phyloP scores from a whole-genome alignment of 1,140 invertebrate species.

The Zophobas morio region DNA sequence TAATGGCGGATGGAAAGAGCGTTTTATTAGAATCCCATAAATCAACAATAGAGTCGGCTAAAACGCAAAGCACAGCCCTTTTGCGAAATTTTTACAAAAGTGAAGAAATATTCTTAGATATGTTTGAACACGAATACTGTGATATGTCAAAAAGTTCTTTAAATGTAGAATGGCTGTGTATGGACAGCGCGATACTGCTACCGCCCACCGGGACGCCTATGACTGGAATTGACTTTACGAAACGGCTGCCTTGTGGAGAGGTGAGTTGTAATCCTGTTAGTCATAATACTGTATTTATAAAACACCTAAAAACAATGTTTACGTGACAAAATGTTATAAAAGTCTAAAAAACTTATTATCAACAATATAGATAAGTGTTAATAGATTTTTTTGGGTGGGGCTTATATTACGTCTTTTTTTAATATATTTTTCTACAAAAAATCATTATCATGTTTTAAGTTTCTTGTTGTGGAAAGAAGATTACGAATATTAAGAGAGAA shows the following conservation, averaged over 20 bases:
- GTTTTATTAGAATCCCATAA: slow-evolving; percentile 77
- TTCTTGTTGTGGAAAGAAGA: too few species aligned
- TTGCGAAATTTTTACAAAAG: slow-evolving; percentile 96
- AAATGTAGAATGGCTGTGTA: slow-evolving; percentile 94
- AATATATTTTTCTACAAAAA: too few species aligned
- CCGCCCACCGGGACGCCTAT: slow-evolving; percentile 97
- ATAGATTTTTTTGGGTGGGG: too few species aligned
- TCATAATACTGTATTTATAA: too few species aligned
- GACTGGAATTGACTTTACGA: slow-evolving; percentile 95
- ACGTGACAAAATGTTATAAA: too few species aligned
- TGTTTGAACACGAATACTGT: slow-evolving; percentile 98
- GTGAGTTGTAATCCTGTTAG: slow-evolving; percentile 67
- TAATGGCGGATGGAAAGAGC: slow-evolving; percentile 69
- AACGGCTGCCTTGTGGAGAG: slow-evolving; percentile 96
- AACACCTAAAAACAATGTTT: too few species aligned
- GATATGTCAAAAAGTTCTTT: slow-evolving; percentile 90
- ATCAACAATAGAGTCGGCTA: slow-evolving; percentile 82
- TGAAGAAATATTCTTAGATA: slow-evolving; percentile 98
- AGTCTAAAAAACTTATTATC: too few species aligned
- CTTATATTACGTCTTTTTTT: too few species aligned
- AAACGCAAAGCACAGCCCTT: slow-evolving; percentile 88
- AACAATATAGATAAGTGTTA: too few species aligned
- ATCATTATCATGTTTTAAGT: too few species aligned
- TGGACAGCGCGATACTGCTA: slow-evolving; percentile 96
- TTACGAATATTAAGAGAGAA: too few species aligned